Conservation (phyloP, 2,888 invertebrate species). For the Drosophila differens region DNA sequence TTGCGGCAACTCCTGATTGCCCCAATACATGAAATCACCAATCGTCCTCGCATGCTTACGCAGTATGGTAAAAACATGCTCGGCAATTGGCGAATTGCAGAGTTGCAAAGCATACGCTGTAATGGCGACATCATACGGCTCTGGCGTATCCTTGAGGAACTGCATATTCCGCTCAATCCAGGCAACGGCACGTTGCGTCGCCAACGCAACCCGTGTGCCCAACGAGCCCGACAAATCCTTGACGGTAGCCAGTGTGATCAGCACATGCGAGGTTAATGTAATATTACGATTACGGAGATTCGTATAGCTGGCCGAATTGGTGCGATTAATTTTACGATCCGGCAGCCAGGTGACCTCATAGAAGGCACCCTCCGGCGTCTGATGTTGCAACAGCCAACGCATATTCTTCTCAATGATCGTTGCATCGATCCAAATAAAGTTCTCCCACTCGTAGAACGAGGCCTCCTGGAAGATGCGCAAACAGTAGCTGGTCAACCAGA, state of each 20-base stretch:
- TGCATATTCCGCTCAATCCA: constrained; percentile 94
- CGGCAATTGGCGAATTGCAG: constrained; percentile 93
- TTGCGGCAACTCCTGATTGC: constrained; percentile 90
- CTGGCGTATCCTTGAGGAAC: constrained; percentile 89
- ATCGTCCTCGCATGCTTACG: constrained; percentile 89
- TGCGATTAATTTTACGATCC: constrained; percentile 94
- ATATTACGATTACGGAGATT: constrained; percentile 91
- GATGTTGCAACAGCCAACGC: constrained; percentile 94
- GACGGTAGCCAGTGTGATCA: constrained; percentile 93
- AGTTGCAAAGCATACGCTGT: constrained; percentile 94
- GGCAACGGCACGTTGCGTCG: constrained; percentile 90
- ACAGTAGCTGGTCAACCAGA: constrained; percentile 97
- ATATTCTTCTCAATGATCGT: constrained; percentile 93
- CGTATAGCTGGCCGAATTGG: constrained; percentile 86
- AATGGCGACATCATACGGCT: constrained; percentile 94
- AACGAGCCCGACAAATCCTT: constrained; percentile 92
- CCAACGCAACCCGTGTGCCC: constrained; percentile 91
- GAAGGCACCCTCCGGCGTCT: constrained; percentile 94
- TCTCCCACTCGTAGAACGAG: constrained; percentile 98
- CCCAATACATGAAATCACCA: constrained; percentile 95
- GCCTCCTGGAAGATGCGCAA: constrained; percentile 95
- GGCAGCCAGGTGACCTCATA: constrained; percentile 95
- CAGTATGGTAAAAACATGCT: constrained; percentile 92
- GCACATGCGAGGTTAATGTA: constrained; percentile 96
- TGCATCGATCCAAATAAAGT: constrained; percentile 96